A percentile compares a stretch with the other conserved stretches of the same genome.
These are phyloP conservation scores for Tethya wilhelma DNA, from an alignment of 37 sponge, comb jelly and placozoan species.

Conservation along the genomic window DNA sequence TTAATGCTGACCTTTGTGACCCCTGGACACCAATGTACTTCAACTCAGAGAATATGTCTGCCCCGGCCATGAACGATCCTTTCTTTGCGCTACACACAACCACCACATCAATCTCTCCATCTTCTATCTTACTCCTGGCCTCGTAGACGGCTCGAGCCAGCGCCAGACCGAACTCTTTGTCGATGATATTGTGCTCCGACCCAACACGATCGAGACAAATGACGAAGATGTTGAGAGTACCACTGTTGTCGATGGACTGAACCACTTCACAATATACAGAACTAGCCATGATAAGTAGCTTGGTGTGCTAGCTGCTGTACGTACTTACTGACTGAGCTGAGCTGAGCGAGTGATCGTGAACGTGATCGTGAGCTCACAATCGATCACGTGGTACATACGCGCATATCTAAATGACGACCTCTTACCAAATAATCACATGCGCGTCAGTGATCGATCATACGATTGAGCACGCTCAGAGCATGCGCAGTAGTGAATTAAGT, in stretches of 20 bases:
- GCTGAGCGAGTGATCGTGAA: no score
- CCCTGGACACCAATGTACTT: conserved; percentile 6
- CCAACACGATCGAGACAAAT: conserved; percentile 20
- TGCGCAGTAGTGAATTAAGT: no score
- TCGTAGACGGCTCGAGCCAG: conserved; percentile 28
- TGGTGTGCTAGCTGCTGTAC: no score
- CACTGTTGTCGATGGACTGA: conserved; percentile 6
- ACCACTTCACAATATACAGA: conserved; percentile 22
- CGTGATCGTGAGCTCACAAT: no score
- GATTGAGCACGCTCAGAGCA: no score
- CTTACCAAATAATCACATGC: no score
- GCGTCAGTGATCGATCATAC: no score
- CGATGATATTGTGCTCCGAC: conserved; percentile 47
- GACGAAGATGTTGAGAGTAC: conserved; percentile 30
- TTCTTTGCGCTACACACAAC: conserved; percentile 62
- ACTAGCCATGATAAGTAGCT: no score
- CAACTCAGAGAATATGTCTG: conserved; percentile 47
- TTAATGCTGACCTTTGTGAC: conserved; percentile 14
- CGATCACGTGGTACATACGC: no score
- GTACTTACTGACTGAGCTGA: no score
- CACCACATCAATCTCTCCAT: conserved; percentile 35
- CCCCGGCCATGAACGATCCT: conserved; percentile 49
- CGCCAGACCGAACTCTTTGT: conserved; percentile 21
- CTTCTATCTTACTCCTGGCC: conserved; percentile 12
- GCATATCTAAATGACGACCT: no score